A percentile compares a stretch with the other conserved stretches of the same genome.
Evolutionary conservation across 1,140 invertebrate genomes (phyloP).

Genomic region (Drosophila grimshawi): DNA sequence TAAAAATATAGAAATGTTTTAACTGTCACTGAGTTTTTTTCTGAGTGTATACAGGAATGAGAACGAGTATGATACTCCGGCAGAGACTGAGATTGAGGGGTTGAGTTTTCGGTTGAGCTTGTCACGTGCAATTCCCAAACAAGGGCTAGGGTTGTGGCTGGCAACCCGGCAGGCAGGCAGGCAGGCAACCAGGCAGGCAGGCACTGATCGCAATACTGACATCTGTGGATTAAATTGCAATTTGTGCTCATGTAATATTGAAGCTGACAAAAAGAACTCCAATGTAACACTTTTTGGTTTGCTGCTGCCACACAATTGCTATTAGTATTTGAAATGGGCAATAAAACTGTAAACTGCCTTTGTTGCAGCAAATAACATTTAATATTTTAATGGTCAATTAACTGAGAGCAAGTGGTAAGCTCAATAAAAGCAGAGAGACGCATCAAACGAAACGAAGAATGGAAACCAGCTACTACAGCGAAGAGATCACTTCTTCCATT

Average conservation of each 20-base stretch:
- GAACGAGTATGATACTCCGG: not conserved
- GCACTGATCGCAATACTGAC: constrained; percentile 83
- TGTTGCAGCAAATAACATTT: constrained; percentile 62
- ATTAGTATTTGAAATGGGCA: constrained; percentile 78
- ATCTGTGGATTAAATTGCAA: constrained; percentile 85
- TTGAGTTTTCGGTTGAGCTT: constrained; percentile 4
- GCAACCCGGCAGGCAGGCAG: not conserved
- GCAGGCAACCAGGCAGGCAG: not conserved
- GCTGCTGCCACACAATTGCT: constrained; percentile 41
- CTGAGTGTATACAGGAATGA: not conserved
- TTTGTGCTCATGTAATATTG: constrained; percentile 84
- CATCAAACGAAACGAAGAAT: not conserved
- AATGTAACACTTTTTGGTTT: constrained; percentile 47
- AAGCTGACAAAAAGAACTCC: constrained; percentile 39
- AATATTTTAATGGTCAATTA: constrained; percentile 82
- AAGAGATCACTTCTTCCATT: not conserved
- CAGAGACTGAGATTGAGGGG: not conserved
- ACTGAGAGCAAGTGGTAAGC: not conserved
- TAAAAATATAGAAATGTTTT: too few species aligned
- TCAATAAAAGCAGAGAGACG: not conserved
- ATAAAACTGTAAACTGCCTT: constrained; percentile 74
- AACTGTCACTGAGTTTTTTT: not conserved
- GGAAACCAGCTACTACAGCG: not conserved
- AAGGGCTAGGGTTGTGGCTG: constrained; percentile 11
- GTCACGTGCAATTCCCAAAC: constrained; percentile 57